Evolutionary conservation across 2,113 vertebrate genomes (phyloP), one percentile per base, ranked within the genome.

Genomic region (Mesitornis unicolor): DNA sequence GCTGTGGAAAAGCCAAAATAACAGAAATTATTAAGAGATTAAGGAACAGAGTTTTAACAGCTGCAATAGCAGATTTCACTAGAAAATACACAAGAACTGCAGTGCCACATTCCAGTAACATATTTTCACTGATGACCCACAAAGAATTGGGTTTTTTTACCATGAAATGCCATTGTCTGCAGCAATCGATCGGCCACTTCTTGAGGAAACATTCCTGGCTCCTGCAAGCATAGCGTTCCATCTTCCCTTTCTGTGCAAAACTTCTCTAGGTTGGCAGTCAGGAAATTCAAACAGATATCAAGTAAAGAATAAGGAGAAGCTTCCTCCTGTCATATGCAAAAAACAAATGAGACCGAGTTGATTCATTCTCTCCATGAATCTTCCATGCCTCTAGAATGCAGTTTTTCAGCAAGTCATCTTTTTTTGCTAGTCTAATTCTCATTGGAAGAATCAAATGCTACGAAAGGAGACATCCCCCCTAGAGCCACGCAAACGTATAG

Each of bases 171-270:
- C 99, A 99, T 99, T 6, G 99, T 99, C 95, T 98, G 98, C 97
- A 99, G 98, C 92, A 99, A 98, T 88, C 99, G 98, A 87, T 99
- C 99, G 22, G 99, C 99, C 51, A 99, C 98, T 97, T 99, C 99
- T 97, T 99, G 99, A 35, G 99, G 99, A 96, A 99, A 99, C 81
- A 99, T 98, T 16, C 99, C 98, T 33, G 99, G 98, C 96, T 99
- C 99, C 82, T 99, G 99, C 89, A 99, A 98, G 95, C 99, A 98
- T 33, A 99, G 85, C 0, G 99, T 99, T 50, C 99, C 99, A 97
- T 99, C 99, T 22, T 99, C 98, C 38, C 98, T 98, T 93, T 99
- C 99, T 89, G 98, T 98, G 93, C 99, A 99, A 96, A 99, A 99
- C 87, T 98, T 98, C 95, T 99, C 99, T 67, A 99, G 98, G 83